Conservation (phyloP, 2,797 vertebrate genomes). For the Chromis chromis region DNA sequence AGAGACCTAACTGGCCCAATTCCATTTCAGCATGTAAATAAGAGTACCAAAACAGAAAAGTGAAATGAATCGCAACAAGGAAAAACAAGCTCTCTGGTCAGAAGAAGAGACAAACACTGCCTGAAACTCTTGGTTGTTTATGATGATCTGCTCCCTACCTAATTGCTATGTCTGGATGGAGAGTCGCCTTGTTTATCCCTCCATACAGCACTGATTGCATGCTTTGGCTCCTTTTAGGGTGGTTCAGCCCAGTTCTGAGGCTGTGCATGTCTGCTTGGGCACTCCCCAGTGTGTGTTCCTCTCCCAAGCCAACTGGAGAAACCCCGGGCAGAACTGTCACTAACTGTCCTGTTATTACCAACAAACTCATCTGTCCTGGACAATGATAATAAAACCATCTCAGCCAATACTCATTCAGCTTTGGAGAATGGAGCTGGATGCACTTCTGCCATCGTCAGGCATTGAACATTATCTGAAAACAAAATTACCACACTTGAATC, state of each 20-base stretch:
- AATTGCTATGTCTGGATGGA: slow-evolving; percentile 78
- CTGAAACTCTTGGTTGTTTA: slow-evolving; percentile 72
- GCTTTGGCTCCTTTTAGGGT: slow-evolving; percentile 73
- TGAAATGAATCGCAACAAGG: slow-evolving; percentile 38
- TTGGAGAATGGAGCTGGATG: slow-evolving; percentile 39
- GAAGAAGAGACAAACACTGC: slow-evolving; percentile 40
- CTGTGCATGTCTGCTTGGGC: slow-evolving; percentile 59
- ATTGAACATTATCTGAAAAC: slow-evolving; percentile 10
- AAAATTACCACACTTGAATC: slow-evolving; percentile 21
- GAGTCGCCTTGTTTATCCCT: slow-evolving; percentile 77
- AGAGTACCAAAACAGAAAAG: slow-evolving; percentile 41
- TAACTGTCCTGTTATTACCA: slow-evolving; percentile 55
- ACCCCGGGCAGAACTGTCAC: slow-evolving; percentile 58
- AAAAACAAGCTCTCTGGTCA: slow-evolving; percentile 57
- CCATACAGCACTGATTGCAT: slow-evolving; percentile 74
- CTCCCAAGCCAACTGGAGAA: slow-evolving; percentile 61
- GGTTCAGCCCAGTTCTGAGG: slow-evolving; percentile 69
- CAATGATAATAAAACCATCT: slow-evolving; percentile 38
- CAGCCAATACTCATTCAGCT: slow-evolving; percentile 28
- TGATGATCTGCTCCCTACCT: slow-evolving; percentile 56
- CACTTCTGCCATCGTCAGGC: slow-evolving; percentile 41
- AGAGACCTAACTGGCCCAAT: slow-evolving; percentile 43
- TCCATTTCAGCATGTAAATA: slow-evolving; percentile 56
- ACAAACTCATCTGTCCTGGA: slow-evolving; percentile 60
- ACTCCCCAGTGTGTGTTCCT: slow-evolving; percentile 51